Percentiles rank a stretch among this genome's conserved stretches.
These are phyloP conservation scores for Magallana gigas DNA, from an alignment of 1,140 invertebrate genomes.

Conservation along the genomic window DNA sequence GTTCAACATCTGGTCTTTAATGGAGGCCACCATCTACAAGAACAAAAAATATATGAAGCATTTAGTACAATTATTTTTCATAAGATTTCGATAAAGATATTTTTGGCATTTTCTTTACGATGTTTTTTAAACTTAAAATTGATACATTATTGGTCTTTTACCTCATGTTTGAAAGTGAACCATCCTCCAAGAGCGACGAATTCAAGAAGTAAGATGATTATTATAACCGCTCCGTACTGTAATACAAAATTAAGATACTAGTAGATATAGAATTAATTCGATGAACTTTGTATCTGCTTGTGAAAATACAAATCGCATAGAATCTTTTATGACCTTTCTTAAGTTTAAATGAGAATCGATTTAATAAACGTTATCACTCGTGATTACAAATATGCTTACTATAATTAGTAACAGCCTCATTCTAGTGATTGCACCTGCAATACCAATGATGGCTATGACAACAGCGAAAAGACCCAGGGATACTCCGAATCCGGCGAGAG, in stretches of 20 bases:
- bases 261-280: too few species aligned
- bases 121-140: too few species aligned
- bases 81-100: neutral
- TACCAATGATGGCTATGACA: constrained; percentile 45
- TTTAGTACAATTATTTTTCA: neutral
- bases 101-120: neutral
- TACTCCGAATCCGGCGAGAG: constrained; percentile 49
- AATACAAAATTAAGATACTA: constrained; percentile 11
- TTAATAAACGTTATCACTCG: too few species aligned
- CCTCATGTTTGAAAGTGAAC: constrained; percentile 53
- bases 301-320: too few species aligned
- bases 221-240: constrained; percentile 48
- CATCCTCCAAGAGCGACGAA: constrained; percentile 44
- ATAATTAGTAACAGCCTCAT: constrained; percentile 45
- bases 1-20: constrained; percentile 49
- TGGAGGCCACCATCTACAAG: constrained; percentile 33
- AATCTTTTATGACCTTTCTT: too few species aligned
- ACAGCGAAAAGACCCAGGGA: constrained; percentile 45
- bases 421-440: constrained; percentile 41
- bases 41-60: neutral
- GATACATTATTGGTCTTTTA: neutral
- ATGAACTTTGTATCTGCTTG: too few species aligned
- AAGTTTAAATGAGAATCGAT: too few species aligned
- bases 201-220: constrained; percentile 43
- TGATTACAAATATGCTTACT: constrained; percentile 23